A percentile compares a stretch with the other conserved stretches of the same genome.
These are phyloP conservation scores for Oikopleura vanhoeffeni DNA, from an alignment of 23 tunicate species.

Conservation along the genomic window DNA sequence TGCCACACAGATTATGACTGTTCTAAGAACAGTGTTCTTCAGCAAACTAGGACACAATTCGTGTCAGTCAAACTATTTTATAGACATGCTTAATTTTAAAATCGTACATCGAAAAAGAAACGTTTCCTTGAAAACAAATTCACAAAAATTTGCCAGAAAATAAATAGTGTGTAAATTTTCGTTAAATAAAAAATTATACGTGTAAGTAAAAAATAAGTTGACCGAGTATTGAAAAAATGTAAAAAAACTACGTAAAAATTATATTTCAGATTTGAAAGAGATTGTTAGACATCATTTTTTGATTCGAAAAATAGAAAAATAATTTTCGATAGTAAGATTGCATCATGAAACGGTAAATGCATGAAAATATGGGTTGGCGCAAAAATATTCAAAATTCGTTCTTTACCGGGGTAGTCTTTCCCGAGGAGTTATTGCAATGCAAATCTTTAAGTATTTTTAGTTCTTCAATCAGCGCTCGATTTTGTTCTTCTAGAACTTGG, in stretches of 20 bases:
- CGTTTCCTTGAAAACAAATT: too few species aligned
- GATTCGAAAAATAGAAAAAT: too few species aligned
- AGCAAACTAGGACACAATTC: too few species aligned
- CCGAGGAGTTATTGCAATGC: conserved; percentile 23
- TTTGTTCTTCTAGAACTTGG: conserved; percentile 57
- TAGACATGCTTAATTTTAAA: too few species aligned
- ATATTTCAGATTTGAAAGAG: not conserved
- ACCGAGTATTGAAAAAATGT: not conserved
- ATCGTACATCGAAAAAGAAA: too few species aligned
- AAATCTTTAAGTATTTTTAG: conserved; percentile 42
- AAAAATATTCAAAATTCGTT: too few species aligned
- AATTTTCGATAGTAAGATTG: not conserved
- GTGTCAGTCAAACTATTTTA: too few species aligned
- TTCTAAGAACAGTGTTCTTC: too few species aligned
- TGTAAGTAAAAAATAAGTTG: not conserved
- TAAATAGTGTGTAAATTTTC: not conserved
- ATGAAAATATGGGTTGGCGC: not conserved
- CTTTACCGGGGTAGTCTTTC: not conserved
- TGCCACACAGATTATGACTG: too few species aligned
- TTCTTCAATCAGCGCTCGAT: conserved; percentile 53
- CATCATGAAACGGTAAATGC: not conserved
- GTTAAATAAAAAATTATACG: not conserved
- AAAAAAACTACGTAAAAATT: not conserved
- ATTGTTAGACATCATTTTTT: too few species aligned
- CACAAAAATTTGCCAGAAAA: too few species aligned